These are phyloP conservation scores for Microplitis demolitor DNA, from an alignment of 1,140 invertebrate genomes.

Conservation along the genomic window DNA sequence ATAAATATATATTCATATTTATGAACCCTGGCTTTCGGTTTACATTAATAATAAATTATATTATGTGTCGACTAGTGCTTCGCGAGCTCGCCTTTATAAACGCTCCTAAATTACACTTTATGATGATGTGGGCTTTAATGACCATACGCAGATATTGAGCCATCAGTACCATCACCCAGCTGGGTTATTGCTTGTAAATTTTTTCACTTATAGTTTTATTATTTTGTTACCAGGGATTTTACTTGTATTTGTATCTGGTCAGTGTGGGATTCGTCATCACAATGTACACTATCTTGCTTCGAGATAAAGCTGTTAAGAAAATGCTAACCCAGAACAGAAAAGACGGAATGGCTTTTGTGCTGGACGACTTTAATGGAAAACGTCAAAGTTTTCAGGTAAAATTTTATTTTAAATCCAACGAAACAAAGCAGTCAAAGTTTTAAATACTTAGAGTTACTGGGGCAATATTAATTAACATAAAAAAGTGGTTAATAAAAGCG, in stretches of 20 bases:
- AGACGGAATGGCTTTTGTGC: constrained; percentile 37
- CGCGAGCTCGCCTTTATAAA: background rate
- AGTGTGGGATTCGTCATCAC: constrained; percentile 82
- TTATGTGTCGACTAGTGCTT: background rate
- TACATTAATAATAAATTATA: constrained; percentile 23
- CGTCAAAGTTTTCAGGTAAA: constrained; percentile 30
- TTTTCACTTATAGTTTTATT: too few relatives aligned
- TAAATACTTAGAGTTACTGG: background rate
- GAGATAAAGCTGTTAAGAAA: constrained; percentile 63
- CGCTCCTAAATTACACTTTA: constrained; percentile 20
- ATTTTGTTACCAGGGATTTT: constrained; percentile 73
- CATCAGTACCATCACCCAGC: too few relatives aligned
- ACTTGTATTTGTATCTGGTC: constrained; percentile 79
- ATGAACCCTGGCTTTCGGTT: background rate
- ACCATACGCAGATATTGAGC: background rate
- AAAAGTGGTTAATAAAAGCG: background rate
- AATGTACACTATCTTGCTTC: constrained; percentile 75
- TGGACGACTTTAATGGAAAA: constrained; percentile 25
- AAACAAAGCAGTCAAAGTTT: background rate
- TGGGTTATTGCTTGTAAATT: too few relatives aligned
- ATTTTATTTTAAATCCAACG: background rate
- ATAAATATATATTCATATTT: background rate
- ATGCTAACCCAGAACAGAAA: constrained; percentile 43
- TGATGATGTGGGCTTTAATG: constrained; percentile 23
- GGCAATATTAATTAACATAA: background rate